A percentile compares a stretch with the other conserved stretches of the same genome.
Evolutionary conservation across 2,888 invertebrate species (phyloP).

Genomic region (Dusona sp.): DNA sequence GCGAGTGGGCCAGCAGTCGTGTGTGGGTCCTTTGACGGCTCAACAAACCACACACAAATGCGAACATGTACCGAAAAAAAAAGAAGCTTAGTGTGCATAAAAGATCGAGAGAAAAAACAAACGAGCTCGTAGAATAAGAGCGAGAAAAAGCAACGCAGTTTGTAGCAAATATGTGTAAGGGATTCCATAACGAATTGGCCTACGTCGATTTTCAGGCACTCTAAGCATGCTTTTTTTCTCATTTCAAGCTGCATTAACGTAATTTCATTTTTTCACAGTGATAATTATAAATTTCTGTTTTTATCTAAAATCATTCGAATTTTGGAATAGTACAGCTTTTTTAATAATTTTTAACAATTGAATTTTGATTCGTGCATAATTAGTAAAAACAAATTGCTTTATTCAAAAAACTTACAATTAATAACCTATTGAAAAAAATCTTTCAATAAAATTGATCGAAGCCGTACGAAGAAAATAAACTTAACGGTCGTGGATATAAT

Average conservation of each 20-base stretch:
- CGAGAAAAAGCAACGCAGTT: conserved; percentile 32
- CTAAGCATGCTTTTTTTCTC: not conserved
- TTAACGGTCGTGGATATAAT: not conserved
- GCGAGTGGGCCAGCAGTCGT: conserved; percentile 41
- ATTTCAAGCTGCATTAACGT: not conserved
- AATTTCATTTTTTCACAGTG: not conserved
- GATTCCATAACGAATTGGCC: conserved; percentile 6
- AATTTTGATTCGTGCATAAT: not conserved
- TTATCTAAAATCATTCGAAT: not conserved
- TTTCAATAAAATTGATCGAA: not conserved
- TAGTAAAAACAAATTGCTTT: not conserved
- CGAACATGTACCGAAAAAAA: conserved; percentile 1
- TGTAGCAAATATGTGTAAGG: conserved; percentile 3
- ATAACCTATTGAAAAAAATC: not conserved
- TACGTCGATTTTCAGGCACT: not conserved
- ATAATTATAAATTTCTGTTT: not conserved
- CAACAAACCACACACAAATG: conserved; percentile 40
- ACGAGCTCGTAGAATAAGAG: conserved; percentile 29
- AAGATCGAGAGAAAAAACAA: conserved; percentile 32
- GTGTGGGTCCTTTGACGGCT: conserved; percentile 54
- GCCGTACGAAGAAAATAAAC: too few relatives aligned
- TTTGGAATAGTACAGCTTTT: not conserved
- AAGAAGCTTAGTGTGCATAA: conserved; percentile 29
- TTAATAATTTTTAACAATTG: not conserved
- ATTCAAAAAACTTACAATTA: not conserved